Evolutionary conservation across 2,888 invertebrate species (phyloP).

Genomic region (Cephus pulcher): DNA sequence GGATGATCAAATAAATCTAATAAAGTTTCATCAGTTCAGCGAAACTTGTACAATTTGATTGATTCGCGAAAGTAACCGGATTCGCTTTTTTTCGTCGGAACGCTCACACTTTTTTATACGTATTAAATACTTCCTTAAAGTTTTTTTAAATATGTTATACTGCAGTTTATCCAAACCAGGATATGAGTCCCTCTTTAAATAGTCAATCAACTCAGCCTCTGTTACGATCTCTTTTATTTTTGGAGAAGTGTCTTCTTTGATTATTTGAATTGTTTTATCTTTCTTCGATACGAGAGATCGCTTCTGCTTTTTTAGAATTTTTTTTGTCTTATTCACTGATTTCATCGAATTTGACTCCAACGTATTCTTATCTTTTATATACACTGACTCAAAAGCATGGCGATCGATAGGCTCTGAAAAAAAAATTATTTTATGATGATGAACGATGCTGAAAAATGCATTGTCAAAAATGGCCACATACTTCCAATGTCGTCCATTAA

Average conservation of each 20-base stretch:
- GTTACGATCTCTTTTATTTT: constrained; percentile 54
- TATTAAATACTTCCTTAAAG: constrained; percentile 58
- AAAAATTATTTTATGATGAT: background rate
- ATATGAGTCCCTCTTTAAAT: constrained; percentile 40
- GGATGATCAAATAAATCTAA: background rate
- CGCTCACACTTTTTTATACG: constrained; percentile 38
- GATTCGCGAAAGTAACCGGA: constrained; percentile 34
- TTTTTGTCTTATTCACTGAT: constrained; percentile 13
- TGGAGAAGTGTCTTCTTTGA: background rate
- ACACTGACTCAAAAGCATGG: background rate
- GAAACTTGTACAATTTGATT: constrained; percentile 36
- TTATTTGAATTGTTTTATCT: background rate
- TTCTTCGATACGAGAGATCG: constrained; percentile 55
- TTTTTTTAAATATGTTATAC: constrained; percentile 69
- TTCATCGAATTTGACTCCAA: background rate
- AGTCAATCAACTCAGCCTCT: constrained; percentile 35
- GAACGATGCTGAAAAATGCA: background rate
- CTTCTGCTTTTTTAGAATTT: constrained; percentile 28
- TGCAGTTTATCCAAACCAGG: constrained; percentile 69
- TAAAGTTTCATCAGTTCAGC: constrained; percentile 24
- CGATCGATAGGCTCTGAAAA: background rate
- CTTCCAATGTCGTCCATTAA: constrained; percentile 35
- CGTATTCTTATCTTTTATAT: background rate
- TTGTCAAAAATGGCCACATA: constrained; percentile 16
- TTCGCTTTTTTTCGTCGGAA: constrained; percentile 25